Base-by-base conservation (phyloP, 2,797 vertebrate genomes). In the Amniataba percoides region DNA sequence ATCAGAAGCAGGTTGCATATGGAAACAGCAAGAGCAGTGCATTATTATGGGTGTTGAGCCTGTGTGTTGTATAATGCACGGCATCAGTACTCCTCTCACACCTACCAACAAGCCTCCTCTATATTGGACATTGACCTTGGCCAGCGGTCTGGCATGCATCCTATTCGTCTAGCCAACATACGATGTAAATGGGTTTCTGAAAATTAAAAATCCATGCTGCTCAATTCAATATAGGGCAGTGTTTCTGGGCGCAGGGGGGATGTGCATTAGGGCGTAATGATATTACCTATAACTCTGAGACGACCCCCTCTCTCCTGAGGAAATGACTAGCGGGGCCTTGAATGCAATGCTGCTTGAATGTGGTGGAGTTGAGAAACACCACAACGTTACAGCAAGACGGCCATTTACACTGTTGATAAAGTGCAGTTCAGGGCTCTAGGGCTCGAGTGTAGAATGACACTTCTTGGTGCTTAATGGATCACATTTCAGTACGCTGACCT, bases 171-270 rank as follows among this genome's bases (percentile, higher is more conserved):
- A 48, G 85, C 83, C 81, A 81, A 87, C 81, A 85, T 90, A 85
- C 74, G 65, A 91, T 91, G 82, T 80, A 93, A 95, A 92, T 87
- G 86, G 81, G 74, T 95, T 93, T 92, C 68, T 87, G 78, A 87
- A 87, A 92, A 92, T 93, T 82, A 89, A 91, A 94, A 94, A 93
- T 92, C 89, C 64, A 93, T 93, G 89, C 78, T 45, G 74, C 73
- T 72, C 77, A 87, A 86, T 92, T 91, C 82, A 88, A 88, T 92
- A 86, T 52, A 75, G 65, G 84, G 77, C 80, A 58, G 71, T 82
- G 74, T 88, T 75, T 90, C 75, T 78, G 58, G 27, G 61, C 68
- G 83, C 56, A 39, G 62, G 77, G 15, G 84, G 78, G 71, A 89
- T 88, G 74, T 90, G 81, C 84, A 91, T 95, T 89, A 91, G 78